A percentile compares a stretch with the other conserved stretches of the same genome.
Conservation (phyloP, 2,797 vertebrate genomes). For the Hipposideros larvatus region DNA sequence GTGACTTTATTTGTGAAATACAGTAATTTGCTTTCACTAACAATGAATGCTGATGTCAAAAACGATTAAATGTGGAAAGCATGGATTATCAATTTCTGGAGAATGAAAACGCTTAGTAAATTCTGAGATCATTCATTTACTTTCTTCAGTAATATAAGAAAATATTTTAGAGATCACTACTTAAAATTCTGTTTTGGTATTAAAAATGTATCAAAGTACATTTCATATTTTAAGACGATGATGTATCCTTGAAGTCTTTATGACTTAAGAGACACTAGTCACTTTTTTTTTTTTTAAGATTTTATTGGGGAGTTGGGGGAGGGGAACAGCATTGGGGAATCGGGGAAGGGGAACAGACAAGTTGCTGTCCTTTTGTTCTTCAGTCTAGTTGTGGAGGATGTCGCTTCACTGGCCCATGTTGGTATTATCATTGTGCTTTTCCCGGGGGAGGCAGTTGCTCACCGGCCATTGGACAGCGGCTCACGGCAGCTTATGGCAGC, state of each 20-base stretch:
- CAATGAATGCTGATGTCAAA: neutral
- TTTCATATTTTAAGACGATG: slow-evolving; percentile 36
- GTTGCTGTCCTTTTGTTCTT: too few relatives aligned
- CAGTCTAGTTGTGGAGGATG: too few relatives aligned
- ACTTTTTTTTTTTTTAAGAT: neutral
- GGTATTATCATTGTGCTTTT: too few relatives aligned
- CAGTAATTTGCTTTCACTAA: neutral
- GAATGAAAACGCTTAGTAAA: slow-evolving; percentile 23
- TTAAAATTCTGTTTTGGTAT: slow-evolving; percentile 51
- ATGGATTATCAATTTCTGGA: neutral
- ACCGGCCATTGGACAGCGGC: too few relatives aligned
- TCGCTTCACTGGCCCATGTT: too few relatives aligned
- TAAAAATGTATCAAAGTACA: slow-evolving; percentile 19
- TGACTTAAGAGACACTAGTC: neutral
- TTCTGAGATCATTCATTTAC: slow-evolving; percentile 17
- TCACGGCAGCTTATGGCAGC: too few relatives aligned
- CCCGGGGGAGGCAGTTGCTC: too few relatives aligned
- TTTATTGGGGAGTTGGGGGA: too few relatives aligned
- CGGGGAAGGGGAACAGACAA: too few relatives aligned
- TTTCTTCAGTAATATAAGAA: neutral
- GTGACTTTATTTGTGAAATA: slow-evolving; percentile 36
- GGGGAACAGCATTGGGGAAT: too few relatives aligned
- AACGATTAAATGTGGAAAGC: neutral
- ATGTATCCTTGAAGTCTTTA: neutral
- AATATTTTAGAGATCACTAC: slow-evolving; percentile 35